Evolutionary conservation across 2,888 invertebrate genomes (phyloP), one percentile per base, ranked within the genome.

Genomic region (Stegophylla sp.): DNA sequence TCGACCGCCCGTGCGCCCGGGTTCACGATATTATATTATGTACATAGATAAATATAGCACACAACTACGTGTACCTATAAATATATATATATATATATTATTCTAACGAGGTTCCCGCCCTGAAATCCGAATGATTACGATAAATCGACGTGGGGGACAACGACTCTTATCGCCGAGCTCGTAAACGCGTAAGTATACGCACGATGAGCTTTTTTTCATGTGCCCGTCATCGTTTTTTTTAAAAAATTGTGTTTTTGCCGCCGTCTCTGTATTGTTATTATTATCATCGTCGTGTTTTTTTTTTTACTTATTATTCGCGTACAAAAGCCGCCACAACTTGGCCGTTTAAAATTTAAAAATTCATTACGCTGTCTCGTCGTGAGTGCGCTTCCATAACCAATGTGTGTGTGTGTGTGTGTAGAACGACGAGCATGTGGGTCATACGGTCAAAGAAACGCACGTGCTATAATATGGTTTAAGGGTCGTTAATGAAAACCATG

Each of bases 401-500:
- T 48, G 28, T 3, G 56, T 71, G 9, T 17, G 43, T 45, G 72
- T 15, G 43, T 34, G 10, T 34, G 43, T 41, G 20, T 28, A 51
- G n/a, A 41, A 51, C 23, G 20, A 23, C 56, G 20, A 13, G 4
- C 28, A 51, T 74, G 15, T 51, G 74, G 74, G 74, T 74, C 74
- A 74, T 45, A 34, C 63, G 74, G 74, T 74, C 74, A 74, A 74
- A 74, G 74, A 48, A 74, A 74, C 20, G 10, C 23, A 3, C 17
- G 17, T 13, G 23, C n/a, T n/a, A n/a, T n/a, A n/a, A n/a, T n/a
- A 1, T n/a, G n/a, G 3, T 41, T 34, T 41, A 17, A 34, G 20
- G 74, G 74, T 51, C 34, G 63, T 74, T 74, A 74, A 75, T 51
- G 74, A 75, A 63, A 51, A 63, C 63, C 74, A 17, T 20, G 63